Evolutionary conservation across 2,113 vertebrate species (phyloP), one percentile per base, ranked within the genome.

Genomic region (Uria aalge): DNA sequence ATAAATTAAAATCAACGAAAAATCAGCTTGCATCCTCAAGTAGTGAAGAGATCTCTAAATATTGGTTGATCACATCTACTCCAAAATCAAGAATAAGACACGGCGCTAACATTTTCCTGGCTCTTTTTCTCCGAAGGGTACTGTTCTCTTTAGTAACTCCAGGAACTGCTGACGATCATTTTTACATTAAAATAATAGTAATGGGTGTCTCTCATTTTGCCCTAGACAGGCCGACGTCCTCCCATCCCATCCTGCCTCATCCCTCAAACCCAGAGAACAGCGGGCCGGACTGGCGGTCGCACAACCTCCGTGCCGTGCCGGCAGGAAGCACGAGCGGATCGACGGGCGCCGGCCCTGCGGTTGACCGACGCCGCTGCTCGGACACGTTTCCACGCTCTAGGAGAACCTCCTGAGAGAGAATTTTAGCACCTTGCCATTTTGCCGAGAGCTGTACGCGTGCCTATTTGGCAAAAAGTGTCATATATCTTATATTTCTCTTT

Each of bases 151-250:
- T 93, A 88, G 41, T 63, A 74, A 83, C 18, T 91, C 63, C 79
- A 66, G 90, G 88, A 75, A 80, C 43, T 85, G 48, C 38, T 77
- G 69, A 32, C 69, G 85, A 91, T 64, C 6, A 38, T 41, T 85
- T 87, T 92, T 85, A 26, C 36, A 76, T 63, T 78, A 92, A 92
- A 88, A 92, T 86, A 83, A 91, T 40, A 85, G 75, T 75, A 92
- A 92, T 34, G 22, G 14, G 41, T 53, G 83, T 76, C 21, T 62
- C 43, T 79, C 29, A 73, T 80, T 94, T 90, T 55, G 45, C 88
- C 26, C 74, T 85, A 94, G 92, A 94, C 88, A 96, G 20, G 26
- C n/a, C 48, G 60, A 64, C 41, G 66, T 91, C 53, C 67, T 40
- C 76, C 50, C 34, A 63, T 80, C 45, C 50, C 69, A 85, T 76